Conservation (phyloP, 1,140 invertebrate genomes). For the Drosophila sturtevanti region DNA sequence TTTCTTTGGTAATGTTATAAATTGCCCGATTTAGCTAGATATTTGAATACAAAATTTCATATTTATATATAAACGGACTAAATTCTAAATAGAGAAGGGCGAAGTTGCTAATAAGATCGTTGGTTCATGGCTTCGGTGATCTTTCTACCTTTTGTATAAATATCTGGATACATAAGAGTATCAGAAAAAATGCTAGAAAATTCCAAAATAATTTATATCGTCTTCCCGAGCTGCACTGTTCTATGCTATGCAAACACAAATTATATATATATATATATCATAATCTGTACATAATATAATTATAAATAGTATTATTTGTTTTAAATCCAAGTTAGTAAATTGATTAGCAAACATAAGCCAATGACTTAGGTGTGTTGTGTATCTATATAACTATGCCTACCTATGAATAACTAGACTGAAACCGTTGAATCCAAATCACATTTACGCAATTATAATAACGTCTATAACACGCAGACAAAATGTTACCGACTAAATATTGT, state of each 20-base stretch:
- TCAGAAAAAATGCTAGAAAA: background rate
- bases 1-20: no score
- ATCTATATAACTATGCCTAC: constrained; percentile 40
- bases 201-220: constrained; percentile 22
- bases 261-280: background rate
- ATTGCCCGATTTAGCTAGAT: no score
- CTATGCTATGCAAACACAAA: background rate
- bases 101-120: no score
- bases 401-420: constrained; percentile 68
- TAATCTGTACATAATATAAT: constrained; percentile 1
- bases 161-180: no score
- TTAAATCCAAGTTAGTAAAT: constrained; percentile 46
- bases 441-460: constrained; percentile 38
- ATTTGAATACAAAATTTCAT: no score
- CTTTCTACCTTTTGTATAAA: no score
- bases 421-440: constrained; percentile 53
- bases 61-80: no score
- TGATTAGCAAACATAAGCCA: constrained; percentile 42
- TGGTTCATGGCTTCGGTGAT: no score
- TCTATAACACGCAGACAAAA: constrained; percentile 41
- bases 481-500: constrained; percentile 52
- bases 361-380: constrained; percentile 42
- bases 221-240: constrained; percentile 39
- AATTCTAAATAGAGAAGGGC: no score
- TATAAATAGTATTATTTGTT: background rate